These are phyloP conservation scores for Scytalopus superciliaris DNA, from an alignment of 2,113 vertebrate genomes.

Conservation along the genomic window DNA sequence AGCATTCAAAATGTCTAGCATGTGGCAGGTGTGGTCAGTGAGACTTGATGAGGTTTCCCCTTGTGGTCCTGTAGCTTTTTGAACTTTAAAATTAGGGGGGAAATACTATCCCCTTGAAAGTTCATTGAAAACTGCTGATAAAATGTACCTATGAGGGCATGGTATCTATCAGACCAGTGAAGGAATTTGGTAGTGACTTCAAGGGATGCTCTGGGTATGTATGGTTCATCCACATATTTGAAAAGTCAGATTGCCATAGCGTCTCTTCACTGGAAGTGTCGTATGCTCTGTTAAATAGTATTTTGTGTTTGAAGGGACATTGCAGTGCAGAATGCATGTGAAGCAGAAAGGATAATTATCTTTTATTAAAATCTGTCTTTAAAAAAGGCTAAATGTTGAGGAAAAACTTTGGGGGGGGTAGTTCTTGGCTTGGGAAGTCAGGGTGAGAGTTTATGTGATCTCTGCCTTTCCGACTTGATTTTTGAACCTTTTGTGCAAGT, in stretches of 20 bases:
- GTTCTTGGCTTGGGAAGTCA: not conserved
- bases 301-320: not conserved
- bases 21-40: accelerated
- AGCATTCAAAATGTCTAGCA: not conserved
- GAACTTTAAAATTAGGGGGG: not conserved
- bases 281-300: accelerated
- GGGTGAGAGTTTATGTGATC: not conserved
- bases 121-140: not conserved
- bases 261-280: not conserved
- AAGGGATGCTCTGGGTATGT: not conserved
- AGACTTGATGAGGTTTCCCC: not conserved
- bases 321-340: not conserved
- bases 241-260: not conserved
- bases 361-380: not conserved
- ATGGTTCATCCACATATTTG: not conserved
- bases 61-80: not conserved
- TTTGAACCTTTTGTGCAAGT: not conserved
- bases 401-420: not conserved
- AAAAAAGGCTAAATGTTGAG: not conserved
- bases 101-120: not conserved
- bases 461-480: not conserved
- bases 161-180: not conserved
- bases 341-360: not conserved
- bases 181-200: not conserved
- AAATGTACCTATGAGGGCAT: not conserved